Evolutionary conservation across 2,888 invertebrate genomes (phyloP), one percentile per base, ranked within the genome.

Genomic region (Mesorhabditis spiculigera): DNA sequence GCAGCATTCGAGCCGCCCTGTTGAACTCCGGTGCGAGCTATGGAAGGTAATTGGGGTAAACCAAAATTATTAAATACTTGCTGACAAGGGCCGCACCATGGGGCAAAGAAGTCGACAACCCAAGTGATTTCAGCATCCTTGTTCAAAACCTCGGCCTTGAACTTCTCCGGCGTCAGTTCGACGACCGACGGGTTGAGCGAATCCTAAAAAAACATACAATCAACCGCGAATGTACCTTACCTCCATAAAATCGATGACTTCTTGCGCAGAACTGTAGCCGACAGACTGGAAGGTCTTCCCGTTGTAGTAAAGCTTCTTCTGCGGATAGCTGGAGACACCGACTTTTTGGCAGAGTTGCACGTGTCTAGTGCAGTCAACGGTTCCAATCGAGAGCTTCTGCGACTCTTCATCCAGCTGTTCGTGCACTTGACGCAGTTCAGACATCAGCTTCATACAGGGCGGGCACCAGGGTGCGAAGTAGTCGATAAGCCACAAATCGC

Each of bases 391-490:
- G 3, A 75, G 71, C 8, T 73, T 72, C n/a, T 63, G 13, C 16
- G 13, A n/a, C 16, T 63, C 63, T 6, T 63, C 87, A 41, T 87
- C 86, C 10, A 85, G 75, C n/a, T 78, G 69, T 63, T 88, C 86
- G 68, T 91, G 90, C 16, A 91, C 90, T 85, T 90, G 90, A 8
- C 91, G 88, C 72, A 91, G 87, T 87, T 91, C 91, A 13, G 91
- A 91, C 71, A 92, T 87, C 75, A 92, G 87, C 71, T 89, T 88
- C 87, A 91, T 89, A 82, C 92, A 92, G 0, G 92, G 92, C 5
- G 92, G 91, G 86, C 92, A 92, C 91, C 91, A 91, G 80, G 92
- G 91, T 0, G 91, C 91, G 86, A 91, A 91, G 89, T 91, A 92
- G 84, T 92, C 91, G 43, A 92, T 88, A 78, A 92, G 90, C 91